These are phyloP conservation scores for Sitta europaea DNA, from an alignment of 2,113 vertebrate species.

Conservation along the genomic window DNA sequence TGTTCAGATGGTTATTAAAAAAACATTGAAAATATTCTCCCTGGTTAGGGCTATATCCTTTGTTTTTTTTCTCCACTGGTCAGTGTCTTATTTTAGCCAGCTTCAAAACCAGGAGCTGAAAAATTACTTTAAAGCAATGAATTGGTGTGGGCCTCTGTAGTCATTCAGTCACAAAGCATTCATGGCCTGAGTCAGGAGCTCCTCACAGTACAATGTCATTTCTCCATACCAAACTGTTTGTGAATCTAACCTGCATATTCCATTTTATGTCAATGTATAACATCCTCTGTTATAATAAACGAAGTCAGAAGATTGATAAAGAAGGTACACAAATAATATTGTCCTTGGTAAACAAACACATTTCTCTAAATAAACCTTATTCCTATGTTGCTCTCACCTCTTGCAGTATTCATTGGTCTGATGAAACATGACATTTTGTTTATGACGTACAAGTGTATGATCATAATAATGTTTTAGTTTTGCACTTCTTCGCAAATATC, in stretches of 20 bases:
- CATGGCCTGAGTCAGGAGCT: neutral
- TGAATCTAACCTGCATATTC: neutral
- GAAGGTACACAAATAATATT: neutral
- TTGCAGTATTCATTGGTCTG: neutral
- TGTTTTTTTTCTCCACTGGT: fast-evolving
- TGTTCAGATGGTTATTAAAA: neutral
- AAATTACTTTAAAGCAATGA: neutral
- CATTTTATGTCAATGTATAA: neutral
- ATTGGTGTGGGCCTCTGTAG: neutral
- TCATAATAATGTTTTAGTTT: neutral
- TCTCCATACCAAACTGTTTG: neutral
- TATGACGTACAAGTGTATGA: neutral
- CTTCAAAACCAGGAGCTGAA: neutral
- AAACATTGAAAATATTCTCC: neutral
- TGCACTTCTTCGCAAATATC: neutral
- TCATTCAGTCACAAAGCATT: neutral
- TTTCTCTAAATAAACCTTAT: neutral
- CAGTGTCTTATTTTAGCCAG: neutral
- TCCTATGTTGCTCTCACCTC: neutral
- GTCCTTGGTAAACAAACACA: neutral
- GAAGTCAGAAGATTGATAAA: neutral
- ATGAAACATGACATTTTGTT: neutral
- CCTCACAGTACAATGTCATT: neutral
- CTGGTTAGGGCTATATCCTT: neutral
- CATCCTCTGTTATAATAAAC: neutral